Evolutionary conservation across 2,797 vertebrate genomes (phyloP).

Genomic region (Neomorphus geoffroyi): DNA sequence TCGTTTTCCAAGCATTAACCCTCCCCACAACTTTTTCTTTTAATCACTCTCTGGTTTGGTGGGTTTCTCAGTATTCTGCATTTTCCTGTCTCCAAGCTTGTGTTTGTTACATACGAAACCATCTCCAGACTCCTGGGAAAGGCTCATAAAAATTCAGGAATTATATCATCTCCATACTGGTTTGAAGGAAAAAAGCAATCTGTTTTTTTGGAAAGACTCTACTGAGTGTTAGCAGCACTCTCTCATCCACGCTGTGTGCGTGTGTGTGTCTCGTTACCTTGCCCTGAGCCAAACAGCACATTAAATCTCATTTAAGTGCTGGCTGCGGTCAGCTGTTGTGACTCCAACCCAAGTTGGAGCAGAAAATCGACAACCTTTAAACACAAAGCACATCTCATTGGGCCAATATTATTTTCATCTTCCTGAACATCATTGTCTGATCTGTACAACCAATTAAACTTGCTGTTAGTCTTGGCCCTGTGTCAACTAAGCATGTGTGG

Average conservation of each 20-base stretch:
- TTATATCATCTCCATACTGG: conserved; percentile 44
- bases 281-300: conserved; percentile 25
- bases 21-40: not conserved
- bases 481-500: not conserved
- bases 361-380: conserved; percentile 24
- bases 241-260: not conserved
- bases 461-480: conserved; percentile 41
- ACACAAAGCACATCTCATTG: conserved; percentile 28
- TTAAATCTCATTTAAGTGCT: conserved; percentile 10
- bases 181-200: conserved; percentile 54
- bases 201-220: conserved; percentile 34
- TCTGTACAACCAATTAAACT: conserved; percentile 33
- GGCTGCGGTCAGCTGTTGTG: not conserved
- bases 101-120: conserved; percentile 26
- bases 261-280: conserved; percentile 43
- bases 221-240: not conserved
- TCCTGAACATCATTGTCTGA: conserved; percentile 53
- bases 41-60: conserved; percentile 33
- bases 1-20: conserved; percentile 31
- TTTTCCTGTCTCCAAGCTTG: not conserved
- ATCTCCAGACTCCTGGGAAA: conserved; percentile 26
- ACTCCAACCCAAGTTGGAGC: conserved; percentile 36
- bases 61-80: conserved; percentile 10
- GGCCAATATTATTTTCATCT: conserved; percentile 54
- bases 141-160: conserved; percentile 60